Percentiles rank a stretch among this genome's conserved stretches.
Evolutionary conservation across 2,113 vertebrate species (phyloP).

Genomic region (Phrynosoma blainvillii): DNA sequence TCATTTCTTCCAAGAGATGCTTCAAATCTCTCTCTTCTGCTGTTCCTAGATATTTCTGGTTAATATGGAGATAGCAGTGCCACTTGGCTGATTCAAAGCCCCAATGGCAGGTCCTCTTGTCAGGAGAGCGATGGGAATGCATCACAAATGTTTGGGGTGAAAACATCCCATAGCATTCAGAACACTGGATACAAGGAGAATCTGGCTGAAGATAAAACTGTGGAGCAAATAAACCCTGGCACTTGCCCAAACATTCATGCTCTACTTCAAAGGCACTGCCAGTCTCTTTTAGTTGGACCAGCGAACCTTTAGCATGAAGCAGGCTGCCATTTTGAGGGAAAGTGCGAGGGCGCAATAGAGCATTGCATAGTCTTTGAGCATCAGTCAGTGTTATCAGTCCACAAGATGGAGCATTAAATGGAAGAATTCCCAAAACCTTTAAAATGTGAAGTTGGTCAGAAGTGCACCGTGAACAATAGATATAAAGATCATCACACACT

Average conservation of each 20-base stretch:
- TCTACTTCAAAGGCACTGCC: slow-evolving; percentile 95
- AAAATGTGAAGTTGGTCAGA: slow-evolving; percentile 96
- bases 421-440: slow-evolving; percentile 96
- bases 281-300: slow-evolving; percentile 87
- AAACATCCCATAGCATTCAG: slow-evolving; percentile 96
- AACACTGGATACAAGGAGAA: slow-evolving; percentile 92
- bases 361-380: slow-evolving; percentile 95
- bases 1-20: slow-evolving; percentile 91
- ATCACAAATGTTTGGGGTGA: slow-evolving; percentile 97
- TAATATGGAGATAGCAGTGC: slow-evolving; percentile 96
- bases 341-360: slow-evolving; percentile 89
- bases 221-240: slow-evolving; percentile 94
- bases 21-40: slow-evolving; percentile 87
- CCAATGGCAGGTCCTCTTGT: slow-evolving; percentile 99
- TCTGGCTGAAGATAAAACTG: slow-evolving; percentile 93
- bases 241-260: slow-evolving; percentile 97
- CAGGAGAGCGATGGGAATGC: slow-evolving; percentile 95
- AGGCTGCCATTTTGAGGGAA: slow-evolving; percentile 82
- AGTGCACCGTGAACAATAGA: slow-evolving; percentile 96
- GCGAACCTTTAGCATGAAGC: slow-evolving; percentile 81
- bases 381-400: slow-evolving; percentile 97
- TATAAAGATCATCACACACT: slow-evolving; percentile 95
- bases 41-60: slow-evolving; percentile 89
- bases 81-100: slow-evolving; percentile 98
- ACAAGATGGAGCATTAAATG: slow-evolving; percentile 95